Evolutionary conservation across 2,113 vertebrate species (phyloP).

Genomic region (Pelobates fuscus): DNA sequence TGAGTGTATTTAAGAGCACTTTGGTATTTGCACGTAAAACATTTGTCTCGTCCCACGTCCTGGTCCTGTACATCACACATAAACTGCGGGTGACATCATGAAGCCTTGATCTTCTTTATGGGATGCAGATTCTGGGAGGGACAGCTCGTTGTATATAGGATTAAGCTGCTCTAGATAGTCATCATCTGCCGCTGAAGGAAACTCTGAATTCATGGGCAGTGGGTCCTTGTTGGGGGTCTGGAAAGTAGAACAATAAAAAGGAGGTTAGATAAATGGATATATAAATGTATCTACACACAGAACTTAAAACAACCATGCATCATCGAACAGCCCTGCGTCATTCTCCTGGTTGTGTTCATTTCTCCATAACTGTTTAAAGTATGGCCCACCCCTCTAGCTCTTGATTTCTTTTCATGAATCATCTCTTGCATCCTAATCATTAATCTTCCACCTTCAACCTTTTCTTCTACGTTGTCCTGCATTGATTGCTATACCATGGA

Average conservation of each 20-base stretch:
- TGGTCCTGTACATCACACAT: conserved; percentile 56
- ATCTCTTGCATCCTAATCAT: no score
- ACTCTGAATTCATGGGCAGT: neutral
- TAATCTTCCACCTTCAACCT: no score
- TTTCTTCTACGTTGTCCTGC: no score
- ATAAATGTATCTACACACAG: no score
- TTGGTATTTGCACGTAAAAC: neutral
- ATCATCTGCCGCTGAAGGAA: conserved; percentile 26
- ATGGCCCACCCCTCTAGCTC: no score
- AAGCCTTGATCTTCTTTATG: conserved; percentile 56
- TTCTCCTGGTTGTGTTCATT: no score
- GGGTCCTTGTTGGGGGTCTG: conserved; percentile 23
- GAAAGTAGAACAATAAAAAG: neutral
- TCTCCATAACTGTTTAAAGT: no score
- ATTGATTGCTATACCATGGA: no score
- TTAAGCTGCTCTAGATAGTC: conserved; percentile 65
- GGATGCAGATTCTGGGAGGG: conserved; percentile 47
- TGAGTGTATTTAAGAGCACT: neutral
- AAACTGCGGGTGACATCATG: conserved; percentile 69
- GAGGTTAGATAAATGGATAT: neutral
- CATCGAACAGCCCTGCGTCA: no score
- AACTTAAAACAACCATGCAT: no score
- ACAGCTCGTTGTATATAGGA: conserved; percentile 62
- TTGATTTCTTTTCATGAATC: no score
- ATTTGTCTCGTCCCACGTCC: neutral